Base-by-base conservation (phyloP, 2,888 invertebrate genomes). In the Scrobipalpa costella region DNA sequence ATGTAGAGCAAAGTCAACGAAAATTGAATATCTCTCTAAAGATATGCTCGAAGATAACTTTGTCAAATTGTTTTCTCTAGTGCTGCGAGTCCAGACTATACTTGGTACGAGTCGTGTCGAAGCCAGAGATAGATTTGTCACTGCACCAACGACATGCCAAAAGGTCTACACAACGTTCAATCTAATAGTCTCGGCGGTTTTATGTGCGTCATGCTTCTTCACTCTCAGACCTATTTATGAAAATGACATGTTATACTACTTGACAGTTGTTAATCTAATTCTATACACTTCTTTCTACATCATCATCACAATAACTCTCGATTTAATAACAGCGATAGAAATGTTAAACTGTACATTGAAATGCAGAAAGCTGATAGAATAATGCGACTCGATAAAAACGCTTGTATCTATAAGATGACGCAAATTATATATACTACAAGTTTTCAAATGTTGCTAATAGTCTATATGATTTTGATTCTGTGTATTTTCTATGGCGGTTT, bases 41-140 rank as follows among this genome's bases (percentile, higher is more conserved):
- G 81, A 85, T 52, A 81, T 86, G 44, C 71, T 86, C 55, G 79
- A 84, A 17, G 74, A 81, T 47, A 69, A 77, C 36, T 81, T 81
- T 27, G 64, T 81, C 0, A 79, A 74, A 50, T 68, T 73, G 19
- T 78, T 82, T 44, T 66, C 60, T 7, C 68, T 73, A 1, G 71
- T 79, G 63, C 9, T 59, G 8, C n/a, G 0, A 0, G 0, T 59
- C n/a, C 85, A 87, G 69, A 72, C 63, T 36, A 1, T 83, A 0
- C 63, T 83, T 38, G 86, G 84, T 1, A 75, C 79, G 1, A 78
- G 79, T 62, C 75, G 87, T 34, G 73, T 87, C 3, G 67, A 84
- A 44, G 67, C 78, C 1, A 80, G 72, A 66, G 70, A 84, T 57
- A 71, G 77, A 33, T 82, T 81, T 17, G 77, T 86, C 1, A 79